phyloP scores from a whole-genome alignment of 2,888 invertebrate species.

The Teleiodes luculella region DNA sequence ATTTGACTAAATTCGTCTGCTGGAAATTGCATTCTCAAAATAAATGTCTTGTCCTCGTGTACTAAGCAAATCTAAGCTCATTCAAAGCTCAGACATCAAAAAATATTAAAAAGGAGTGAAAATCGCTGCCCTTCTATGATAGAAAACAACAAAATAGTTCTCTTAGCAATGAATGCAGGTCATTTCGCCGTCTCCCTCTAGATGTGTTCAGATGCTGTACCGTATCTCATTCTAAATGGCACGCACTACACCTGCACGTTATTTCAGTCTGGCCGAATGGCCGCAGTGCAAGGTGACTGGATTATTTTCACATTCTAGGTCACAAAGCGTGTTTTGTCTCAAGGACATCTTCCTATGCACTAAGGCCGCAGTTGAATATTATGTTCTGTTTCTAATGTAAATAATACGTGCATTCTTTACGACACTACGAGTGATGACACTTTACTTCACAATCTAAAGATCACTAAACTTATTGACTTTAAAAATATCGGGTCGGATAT shows the following conservation, averaged over 20 bases:
- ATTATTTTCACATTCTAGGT: constrained; percentile 76
- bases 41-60: too few relatives aligned
- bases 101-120: too few relatives aligned
- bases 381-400: background rate
- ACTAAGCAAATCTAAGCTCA: too few relatives aligned
- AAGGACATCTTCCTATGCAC: constrained; percentile 57
- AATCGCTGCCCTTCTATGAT: too few relatives aligned
- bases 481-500: too few relatives aligned
- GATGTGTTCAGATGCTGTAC: constrained; percentile 27
- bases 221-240: constrained; percentile 46
- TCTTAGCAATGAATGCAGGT: background rate
- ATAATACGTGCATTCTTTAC: background rate
- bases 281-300: constrained; percentile 65
- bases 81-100: too few relatives aligned
- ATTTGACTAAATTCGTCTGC: too few relatives aligned
- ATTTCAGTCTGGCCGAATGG: constrained; percentile 68
- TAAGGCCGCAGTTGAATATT: constrained; percentile 38
- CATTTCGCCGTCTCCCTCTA: background rate
- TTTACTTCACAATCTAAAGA: background rate
- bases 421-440: background rate
- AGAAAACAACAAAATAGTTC: background rate
- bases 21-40: too few relatives aligned
- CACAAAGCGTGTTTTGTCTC: constrained; percentile 64
- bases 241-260: constrained; percentile 64
- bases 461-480: too few relatives aligned